A percentile compares a stretch with the other conserved stretches of the same genome.
Conservation (phyloP, 1,140 invertebrate species). For the Micrasema longulum region DNA sequence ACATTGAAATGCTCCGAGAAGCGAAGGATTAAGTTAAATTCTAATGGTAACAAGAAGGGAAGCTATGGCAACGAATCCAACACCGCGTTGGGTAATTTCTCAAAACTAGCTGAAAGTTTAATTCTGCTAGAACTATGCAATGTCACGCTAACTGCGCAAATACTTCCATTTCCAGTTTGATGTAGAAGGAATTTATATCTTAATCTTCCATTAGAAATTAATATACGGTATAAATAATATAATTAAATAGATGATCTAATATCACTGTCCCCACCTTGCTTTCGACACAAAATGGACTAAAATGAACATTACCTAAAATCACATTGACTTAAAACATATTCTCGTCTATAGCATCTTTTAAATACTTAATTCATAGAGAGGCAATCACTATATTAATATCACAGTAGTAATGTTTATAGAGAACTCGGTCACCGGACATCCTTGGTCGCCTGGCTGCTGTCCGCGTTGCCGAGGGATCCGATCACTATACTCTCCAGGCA, state of each 20-base stretch:
- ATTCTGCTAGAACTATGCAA: too few relatives aligned
- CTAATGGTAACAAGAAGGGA: too few relatives aligned
- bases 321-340: constrained; percentile 12
- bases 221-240: neutral
- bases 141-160: too few relatives aligned
- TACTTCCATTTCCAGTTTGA: too few relatives aligned
- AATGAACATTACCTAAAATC: constrained; percentile 23
- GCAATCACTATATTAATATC: constrained; percentile 39
- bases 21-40: too few relatives aligned
- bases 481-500: constrained; percentile 27
- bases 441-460: constrained; percentile 1
- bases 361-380: constrained; percentile 33
- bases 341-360: neutral
- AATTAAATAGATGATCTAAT: constrained; percentile 21
- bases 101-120: too few relatives aligned
- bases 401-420: constrained; percentile 34
- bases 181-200: too few relatives aligned
- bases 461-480: constrained; percentile 13
- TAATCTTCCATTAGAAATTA: too few relatives aligned
- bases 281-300: constrained; percentile 2
- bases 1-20: too few relatives aligned
- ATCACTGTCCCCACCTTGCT: constrained; percentile 20
- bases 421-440: constrained; percentile 34
- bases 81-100: too few relatives aligned
- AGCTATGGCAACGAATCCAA: too few relatives aligned